These are phyloP conservation scores for Armadillidium nasatum DNA, from an alignment of 1,140 invertebrate species.

Conservation along the genomic window DNA sequence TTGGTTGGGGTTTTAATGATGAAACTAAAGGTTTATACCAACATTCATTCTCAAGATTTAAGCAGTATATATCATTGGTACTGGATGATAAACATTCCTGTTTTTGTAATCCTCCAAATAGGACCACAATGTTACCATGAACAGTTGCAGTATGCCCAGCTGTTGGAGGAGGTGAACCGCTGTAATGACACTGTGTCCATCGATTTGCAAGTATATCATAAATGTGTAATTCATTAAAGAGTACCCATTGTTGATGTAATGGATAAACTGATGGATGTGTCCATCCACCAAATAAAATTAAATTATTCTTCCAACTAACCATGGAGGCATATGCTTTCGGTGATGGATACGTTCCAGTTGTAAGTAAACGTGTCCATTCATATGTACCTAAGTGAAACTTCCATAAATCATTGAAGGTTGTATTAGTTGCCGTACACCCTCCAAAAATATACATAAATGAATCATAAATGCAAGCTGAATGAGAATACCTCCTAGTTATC, in stretches of 20 bases:
- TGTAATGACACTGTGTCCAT: slow-evolving; percentile 59
- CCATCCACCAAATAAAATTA: slow-evolving; percentile 93
- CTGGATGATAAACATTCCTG: slow-evolving; percentile 42
- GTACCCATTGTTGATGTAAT: slow-evolving; percentile 74
- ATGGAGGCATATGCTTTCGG: slow-evolving; percentile 92
- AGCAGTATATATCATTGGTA: slow-evolving; percentile 71
- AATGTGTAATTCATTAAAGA: slow-evolving; percentile 89
- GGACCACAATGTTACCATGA: slow-evolving; percentile 77
- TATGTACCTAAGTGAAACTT: slow-evolving; percentile 66
- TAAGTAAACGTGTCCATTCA: slow-evolving; percentile 60
- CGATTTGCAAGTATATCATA: slow-evolving; percentile 77
- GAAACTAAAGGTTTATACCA: slow-evolving; percentile 64
- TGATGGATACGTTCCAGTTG: slow-evolving; percentile 84
- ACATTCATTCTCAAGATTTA: slow-evolving; percentile 67
- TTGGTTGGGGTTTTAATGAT: slow-evolving; percentile 65
- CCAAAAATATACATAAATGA: slow-evolving; percentile 90
- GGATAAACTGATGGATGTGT: slow-evolving; percentile 87
- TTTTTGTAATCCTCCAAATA: slow-evolving; percentile 74
- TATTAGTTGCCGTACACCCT: slow-evolving; percentile 87
- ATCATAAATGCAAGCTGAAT: slow-evolving; percentile 63
- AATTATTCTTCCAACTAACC: slow-evolving; percentile 73
- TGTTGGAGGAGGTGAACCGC: slow-evolving; percentile 64
- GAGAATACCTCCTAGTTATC: slow-evolving; percentile 85
- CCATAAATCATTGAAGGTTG: slow-evolving; percentile 97
- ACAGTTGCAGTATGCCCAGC: slow-evolving; percentile 86